A percentile compares a stretch with the other conserved stretches of the same genome.
phyloP scores from a whole-genome alignment of 1,140 invertebrate genomes.

The Zaprionus africanus region DNA sequence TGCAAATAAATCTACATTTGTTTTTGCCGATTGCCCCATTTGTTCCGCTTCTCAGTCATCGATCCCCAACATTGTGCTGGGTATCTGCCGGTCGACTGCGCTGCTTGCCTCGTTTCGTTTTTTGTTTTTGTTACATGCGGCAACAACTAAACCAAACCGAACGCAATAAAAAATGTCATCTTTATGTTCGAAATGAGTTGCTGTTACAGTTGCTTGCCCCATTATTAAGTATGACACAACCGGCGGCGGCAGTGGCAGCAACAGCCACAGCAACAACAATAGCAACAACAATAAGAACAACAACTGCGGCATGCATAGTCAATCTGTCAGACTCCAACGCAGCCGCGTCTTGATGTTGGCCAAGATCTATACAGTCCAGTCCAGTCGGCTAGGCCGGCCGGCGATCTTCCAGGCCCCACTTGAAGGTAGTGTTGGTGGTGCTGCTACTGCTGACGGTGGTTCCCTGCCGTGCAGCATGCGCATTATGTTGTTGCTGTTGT shows the following conservation, averaged over 20 bases:
- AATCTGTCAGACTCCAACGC: slow-evolving; percentile 33
- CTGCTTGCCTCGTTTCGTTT: background rate
- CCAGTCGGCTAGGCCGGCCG: slow-evolving; percentile 9
- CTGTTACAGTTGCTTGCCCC: slow-evolving; percentile 49
- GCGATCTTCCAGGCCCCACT: background rate
- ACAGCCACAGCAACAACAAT: background rate
- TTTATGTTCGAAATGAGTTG: slow-evolving; percentile 42
- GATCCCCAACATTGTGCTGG: background rate
- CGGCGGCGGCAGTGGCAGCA: slow-evolving; percentile 9
- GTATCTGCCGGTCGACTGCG: background rate
- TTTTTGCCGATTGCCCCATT: background rate
- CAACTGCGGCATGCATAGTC: background rate
- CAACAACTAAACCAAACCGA: slow-evolving; percentile 30
- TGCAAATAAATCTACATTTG: background rate
- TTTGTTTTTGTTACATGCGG: background rate
- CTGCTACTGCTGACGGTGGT: background rate
- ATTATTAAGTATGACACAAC: slow-evolving; percentile 55
- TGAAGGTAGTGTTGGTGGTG: background rate
- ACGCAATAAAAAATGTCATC: slow-evolving; percentile 42
- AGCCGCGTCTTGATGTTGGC: slow-evolving; percentile 9
- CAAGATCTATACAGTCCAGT: slow-evolving; percentile 20
- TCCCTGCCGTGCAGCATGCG: slow-evolving; percentile 36
- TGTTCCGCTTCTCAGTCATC: background rate
- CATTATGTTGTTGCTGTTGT: slow-evolving; percentile 45
- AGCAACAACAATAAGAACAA: slow-evolving; percentile 18